Conservation (phyloP, 2,113 vertebrate genomes). For the Meles meles region DNA sequence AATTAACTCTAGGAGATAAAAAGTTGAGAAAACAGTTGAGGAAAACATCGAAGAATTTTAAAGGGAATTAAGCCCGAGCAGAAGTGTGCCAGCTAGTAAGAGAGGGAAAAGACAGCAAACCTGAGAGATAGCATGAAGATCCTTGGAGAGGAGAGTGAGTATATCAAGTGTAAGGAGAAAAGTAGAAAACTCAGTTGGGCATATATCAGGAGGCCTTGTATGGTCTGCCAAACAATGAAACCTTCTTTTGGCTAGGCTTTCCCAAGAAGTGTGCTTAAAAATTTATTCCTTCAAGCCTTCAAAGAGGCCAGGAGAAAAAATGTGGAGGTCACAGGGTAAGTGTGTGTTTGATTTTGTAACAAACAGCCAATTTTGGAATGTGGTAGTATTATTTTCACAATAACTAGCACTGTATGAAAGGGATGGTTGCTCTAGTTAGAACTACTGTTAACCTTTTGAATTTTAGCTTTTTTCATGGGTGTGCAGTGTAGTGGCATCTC, state of each 20-base stretch:
- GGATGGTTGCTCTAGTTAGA: neutral
- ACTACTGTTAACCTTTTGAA: neutral
- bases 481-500: neutral
- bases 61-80: neutral
- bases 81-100: neutral
- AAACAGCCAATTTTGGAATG: neutral
- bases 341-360: neutral
- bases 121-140: neutral
- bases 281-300: neutral
- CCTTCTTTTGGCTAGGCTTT: neutral
- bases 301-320: neutral
- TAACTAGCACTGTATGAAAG: neutral
- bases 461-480: neutral
- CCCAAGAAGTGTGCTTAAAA: neutral
- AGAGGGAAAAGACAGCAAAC: neutral
- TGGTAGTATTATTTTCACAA: neutral
- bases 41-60: neutral
- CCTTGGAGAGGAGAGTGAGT: neutral
- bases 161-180: neutral
- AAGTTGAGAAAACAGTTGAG: neutral
- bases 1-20: neutral
- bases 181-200: neutral
- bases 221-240: neutral
- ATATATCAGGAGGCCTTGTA: neutral
- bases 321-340: neutral